phyloP scores from a whole-genome alignment of 2,888 invertebrate genomes.

The Lepidocyrtinus sp. region DNA sequence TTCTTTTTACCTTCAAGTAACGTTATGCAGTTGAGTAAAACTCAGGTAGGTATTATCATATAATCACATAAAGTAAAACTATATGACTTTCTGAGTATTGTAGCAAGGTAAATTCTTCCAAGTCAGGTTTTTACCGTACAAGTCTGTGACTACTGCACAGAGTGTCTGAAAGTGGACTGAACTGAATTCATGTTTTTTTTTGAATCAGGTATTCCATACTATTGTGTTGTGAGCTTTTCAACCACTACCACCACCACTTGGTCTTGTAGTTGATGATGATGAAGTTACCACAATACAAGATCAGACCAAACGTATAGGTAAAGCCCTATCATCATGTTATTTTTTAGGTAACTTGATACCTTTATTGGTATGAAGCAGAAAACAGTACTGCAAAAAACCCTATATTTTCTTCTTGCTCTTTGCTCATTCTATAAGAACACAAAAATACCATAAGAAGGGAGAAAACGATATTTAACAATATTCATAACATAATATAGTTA shows the following conservation, averaged over 20 bases:
- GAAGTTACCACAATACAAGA: conserved; percentile 5
- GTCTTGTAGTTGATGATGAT: not conserved
- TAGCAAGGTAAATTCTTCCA: not conserved
- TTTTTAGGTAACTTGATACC: conserved; percentile 39
- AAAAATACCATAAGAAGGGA: not conserved
- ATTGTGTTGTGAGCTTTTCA: not conserved
- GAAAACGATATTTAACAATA: conserved; percentile 5
- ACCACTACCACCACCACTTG: conserved; percentile 1
- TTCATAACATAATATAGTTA: not conserved
- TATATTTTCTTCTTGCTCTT: conserved; percentile 1
- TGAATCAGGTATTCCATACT: conserved; percentile 29
- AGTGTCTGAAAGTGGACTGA: not conserved
- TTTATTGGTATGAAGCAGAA: conserved; percentile 32
- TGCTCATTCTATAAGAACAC: not conserved
- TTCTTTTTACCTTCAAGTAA: not conserved
- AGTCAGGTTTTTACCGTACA: conserved; percentile 13
- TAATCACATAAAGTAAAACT: not conserved
- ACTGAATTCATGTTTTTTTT: conserved; percentile 22
- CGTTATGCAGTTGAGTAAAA: not conserved
- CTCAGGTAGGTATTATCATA: conserved; percentile 2
- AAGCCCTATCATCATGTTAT: conserved; percentile 25
- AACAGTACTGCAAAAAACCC: not conserved
- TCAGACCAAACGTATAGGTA: conserved; percentile 8
- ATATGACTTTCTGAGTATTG: conserved; percentile 5
- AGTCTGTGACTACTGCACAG: not conserved